Conservation (phyloP, 37 sponge, comb jelly and placozoan genomes). For the Trichoplax adhaerens region DNA sequence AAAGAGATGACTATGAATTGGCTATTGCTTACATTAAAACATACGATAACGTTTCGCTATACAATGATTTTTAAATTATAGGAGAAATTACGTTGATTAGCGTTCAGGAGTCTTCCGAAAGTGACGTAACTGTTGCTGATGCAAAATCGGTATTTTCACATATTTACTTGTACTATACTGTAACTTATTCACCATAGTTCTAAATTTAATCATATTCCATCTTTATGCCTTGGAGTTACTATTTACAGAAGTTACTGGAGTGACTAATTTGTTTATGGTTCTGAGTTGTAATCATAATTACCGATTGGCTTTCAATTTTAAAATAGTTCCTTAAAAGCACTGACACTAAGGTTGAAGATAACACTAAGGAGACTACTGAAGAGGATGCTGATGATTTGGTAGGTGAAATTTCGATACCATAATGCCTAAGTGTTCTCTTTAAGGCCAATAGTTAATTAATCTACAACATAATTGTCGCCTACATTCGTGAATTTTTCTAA, state of each 20-base stretch:
- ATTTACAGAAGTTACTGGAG: too few species aligned
- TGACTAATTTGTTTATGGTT: too few species aligned
- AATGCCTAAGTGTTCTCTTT: too few species aligned
- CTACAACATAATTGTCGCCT: too few species aligned
- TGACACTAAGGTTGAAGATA: neutral
- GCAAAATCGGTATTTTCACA: slow-evolving; percentile 16
- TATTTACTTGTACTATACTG: neutral
- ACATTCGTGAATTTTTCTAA: too few species aligned
- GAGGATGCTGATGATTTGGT: slow-evolving; percentile 70
- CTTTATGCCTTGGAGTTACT: too few species aligned
- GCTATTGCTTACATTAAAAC: neutral
- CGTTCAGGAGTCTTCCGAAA: slow-evolving; percentile 22
- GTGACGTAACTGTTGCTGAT: slow-evolving; percentile 27
- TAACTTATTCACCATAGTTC: too few species aligned
- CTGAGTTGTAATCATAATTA: too few species aligned
- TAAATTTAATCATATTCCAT: too few species aligned
- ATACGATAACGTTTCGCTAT: neutral
- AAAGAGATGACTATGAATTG: slow-evolving; percentile 2
- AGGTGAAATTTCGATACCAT: neutral
- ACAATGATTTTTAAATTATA: slow-evolving; percentile 1
- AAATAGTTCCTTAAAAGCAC: neutral
- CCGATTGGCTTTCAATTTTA: slow-evolving; percentile 2
- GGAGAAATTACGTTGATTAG: slow-evolving; percentile 29
- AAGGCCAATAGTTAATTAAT: too few species aligned
- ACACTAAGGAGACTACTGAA: too few species aligned